phyloP scores from a whole-genome alignment of 1,140 invertebrate genomes.

The Drosophila chauvacae region DNA sequence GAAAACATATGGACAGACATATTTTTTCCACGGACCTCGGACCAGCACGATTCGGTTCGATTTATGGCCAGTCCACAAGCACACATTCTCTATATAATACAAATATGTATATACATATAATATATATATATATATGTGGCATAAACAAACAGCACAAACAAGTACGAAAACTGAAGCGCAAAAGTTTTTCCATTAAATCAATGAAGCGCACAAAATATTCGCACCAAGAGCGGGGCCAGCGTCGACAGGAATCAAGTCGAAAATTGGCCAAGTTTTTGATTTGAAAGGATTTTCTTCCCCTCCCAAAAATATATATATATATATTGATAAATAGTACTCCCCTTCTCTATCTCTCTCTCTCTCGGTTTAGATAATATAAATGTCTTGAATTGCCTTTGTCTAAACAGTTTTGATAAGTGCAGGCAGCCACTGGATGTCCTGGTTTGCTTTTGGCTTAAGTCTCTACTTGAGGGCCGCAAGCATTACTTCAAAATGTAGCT shows the following conservation, averaged over 20 bases:
- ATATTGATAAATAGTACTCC: slow-evolving; percentile 12
- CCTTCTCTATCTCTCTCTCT: no score
- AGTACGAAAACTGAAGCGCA: slow-evolving; percentile 46
- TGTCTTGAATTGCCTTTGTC: slow-evolving; percentile 11
- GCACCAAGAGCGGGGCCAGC: slow-evolving; percentile 45
- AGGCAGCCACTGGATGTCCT: background rate
- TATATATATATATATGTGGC: slow-evolving; percentile 8
- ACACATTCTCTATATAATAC: background rate
- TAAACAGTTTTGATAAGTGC: slow-evolving; percentile 10
- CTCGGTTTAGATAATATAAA: slow-evolving; percentile 22
- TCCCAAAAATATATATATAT: background rate
- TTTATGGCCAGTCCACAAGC: slow-evolving; percentile 53
- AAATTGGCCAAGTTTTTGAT: slow-evolving; percentile 51
- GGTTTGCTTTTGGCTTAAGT: background rate
- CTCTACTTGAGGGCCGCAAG: background rate
- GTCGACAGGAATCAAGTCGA: slow-evolving; percentile 60
- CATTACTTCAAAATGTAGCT: background rate
- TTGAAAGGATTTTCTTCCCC: slow-evolving; percentile 28
- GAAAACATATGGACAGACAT: slow-evolving; percentile 49
- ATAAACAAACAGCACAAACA: slow-evolving; percentile 38
- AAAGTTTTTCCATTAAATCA: slow-evolving; percentile 83
- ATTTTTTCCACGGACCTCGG: slow-evolving; percentile 47
- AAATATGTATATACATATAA: background rate
- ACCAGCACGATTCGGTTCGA: slow-evolving; percentile 53
- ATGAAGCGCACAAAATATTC: slow-evolving; percentile 79